phyloP scores from a whole-genome alignment of 1,140 invertebrate genomes.

The Tribolium castaneum region DNA sequence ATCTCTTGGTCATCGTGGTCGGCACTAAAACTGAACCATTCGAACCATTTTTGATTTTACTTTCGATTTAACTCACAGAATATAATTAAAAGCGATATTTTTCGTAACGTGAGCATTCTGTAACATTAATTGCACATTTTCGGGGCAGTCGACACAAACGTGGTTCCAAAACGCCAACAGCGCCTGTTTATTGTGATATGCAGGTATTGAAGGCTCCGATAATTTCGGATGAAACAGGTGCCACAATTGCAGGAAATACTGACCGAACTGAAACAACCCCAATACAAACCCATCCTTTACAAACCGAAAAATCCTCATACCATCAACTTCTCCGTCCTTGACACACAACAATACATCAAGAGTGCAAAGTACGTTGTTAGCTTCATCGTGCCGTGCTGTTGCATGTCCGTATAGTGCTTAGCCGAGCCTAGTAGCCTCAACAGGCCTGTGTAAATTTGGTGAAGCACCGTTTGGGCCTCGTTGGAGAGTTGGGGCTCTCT shows the following conservation, averaged over 20 bases:
- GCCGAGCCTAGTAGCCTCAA: constrained; percentile 82
- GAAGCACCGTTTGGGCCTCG: constrained; percentile 83
- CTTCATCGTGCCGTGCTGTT: constrained; percentile 88
- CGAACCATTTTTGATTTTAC: background rate
- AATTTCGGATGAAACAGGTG: constrained; percentile 93
- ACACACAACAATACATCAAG: constrained; percentile 89
- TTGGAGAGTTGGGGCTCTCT: constrained; percentile 66
- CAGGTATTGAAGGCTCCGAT: constrained; percentile 93
- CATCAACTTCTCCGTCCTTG: constrained; percentile 92
- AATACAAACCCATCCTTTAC: background rate
- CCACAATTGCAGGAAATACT: constrained; percentile 92
- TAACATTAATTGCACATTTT: constrained; percentile 89
- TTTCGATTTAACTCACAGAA: constrained; percentile 78
- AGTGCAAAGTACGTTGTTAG: constrained; percentile 92
- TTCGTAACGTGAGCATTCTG: constrained; percentile 86
- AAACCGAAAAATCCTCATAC: constrained; percentile 67
- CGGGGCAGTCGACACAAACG: constrained; percentile 89
- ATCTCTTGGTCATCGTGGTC: constrained; percentile 97
- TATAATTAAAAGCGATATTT: constrained; percentile 97
- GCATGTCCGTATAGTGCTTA: constrained; percentile 86
- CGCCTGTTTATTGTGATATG: constrained; percentile 95
- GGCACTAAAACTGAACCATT: constrained; percentile 69
- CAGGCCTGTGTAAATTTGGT: constrained; percentile 87
- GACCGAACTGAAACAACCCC: constrained; percentile 75
- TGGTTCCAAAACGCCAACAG: constrained; percentile 93